phyloP scores from a whole-genome alignment of 2,113 vertebrate species.

The Marcusenius ussheri region DNA sequence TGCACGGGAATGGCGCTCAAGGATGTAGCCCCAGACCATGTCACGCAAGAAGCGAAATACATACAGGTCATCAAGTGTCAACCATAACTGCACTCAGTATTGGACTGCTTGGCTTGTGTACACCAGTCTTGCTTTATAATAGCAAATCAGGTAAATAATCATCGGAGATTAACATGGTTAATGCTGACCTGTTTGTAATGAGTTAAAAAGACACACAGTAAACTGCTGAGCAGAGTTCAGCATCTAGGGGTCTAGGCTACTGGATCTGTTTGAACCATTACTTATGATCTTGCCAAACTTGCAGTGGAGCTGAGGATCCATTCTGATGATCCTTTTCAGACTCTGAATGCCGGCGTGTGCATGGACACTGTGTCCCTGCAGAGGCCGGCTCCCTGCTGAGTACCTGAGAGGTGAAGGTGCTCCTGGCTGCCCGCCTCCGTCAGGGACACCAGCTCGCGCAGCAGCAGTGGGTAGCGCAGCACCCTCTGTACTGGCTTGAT shows the following conservation, averaged over 20 bases:
- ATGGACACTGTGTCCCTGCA: neutral
- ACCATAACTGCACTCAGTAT: neutral
- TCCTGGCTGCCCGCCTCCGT: conserved; percentile 79
- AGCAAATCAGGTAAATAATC: neutral
- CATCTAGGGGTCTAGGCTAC: neutral
- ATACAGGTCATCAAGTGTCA: neutral
- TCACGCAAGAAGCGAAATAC: neutral
- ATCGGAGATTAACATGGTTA: neutral
- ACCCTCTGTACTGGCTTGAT: conserved; percentile 96
- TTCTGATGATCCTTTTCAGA: neutral
- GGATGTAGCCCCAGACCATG: neutral
- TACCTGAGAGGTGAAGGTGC: conserved; percentile 84
- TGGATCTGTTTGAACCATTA: neutral
- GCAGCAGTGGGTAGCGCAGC: conserved; percentile 87
- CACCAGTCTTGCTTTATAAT: neutral
- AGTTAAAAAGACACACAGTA: neutral
- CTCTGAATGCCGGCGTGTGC: neutral
- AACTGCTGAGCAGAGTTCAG: neutral
- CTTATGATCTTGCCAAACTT: neutral
- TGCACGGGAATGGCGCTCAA: neutral
- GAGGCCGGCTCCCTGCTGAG: neutral
- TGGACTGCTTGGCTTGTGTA: neutral
- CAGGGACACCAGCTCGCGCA: conserved; percentile 81
- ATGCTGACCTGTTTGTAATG: neutral
- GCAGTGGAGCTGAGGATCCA: neutral